Percentiles rank a stretch among this genome's conserved stretches.
phyloP scores from a whole-genome alignment of 2,888 invertebrate species.

The Amaurobius ferox region DNA sequence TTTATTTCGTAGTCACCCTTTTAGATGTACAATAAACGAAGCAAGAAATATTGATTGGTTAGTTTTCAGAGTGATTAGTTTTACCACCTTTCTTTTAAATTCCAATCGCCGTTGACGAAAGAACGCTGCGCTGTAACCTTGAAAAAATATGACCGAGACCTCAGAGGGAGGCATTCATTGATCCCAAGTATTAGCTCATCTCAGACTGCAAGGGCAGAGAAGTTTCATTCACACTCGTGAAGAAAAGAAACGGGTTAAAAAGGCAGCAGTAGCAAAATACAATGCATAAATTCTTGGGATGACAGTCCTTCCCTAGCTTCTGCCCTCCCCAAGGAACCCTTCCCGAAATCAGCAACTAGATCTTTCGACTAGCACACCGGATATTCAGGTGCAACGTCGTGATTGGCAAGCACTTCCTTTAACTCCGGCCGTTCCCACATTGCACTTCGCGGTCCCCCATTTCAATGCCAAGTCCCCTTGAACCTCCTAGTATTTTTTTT shows the following conservation, averaged over 20 bases:
- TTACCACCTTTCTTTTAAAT: no score
- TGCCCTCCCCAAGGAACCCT: slow-evolving; percentile 8
- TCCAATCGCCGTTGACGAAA: no score
- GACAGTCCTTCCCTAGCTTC: not conserved
- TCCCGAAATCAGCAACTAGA: slow-evolving; percentile 1
- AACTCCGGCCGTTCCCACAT: slow-evolving; percentile 45
- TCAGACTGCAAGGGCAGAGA: no score
- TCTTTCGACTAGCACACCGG: slow-evolving; percentile 21
- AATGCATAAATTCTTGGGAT: slow-evolving; percentile 17
- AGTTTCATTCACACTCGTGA: slow-evolving; percentile 2
- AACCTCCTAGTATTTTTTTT: not conserved
- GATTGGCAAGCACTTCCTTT: slow-evolving; percentile 42
- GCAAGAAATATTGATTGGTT: no score
- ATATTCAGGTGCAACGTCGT: slow-evolving; percentile 24
- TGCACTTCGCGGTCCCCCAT: not conserved
- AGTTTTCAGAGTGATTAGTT: no score
- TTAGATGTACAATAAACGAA: no score
- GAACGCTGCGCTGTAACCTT: not conserved
- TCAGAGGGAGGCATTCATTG: not conserved
- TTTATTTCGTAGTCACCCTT: no score
- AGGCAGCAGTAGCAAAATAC: slow-evolving; percentile 4
- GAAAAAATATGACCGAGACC: not conserved
- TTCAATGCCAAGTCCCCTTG: slow-evolving; percentile 20
- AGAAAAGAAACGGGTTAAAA: slow-evolving; percentile 12
- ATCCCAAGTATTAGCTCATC: slow-evolving; percentile 9